These are phyloP conservation scores for Falcaria lacertinaria DNA, from an alignment of 2,888 invertebrate genomes.

Conservation along the genomic window DNA sequence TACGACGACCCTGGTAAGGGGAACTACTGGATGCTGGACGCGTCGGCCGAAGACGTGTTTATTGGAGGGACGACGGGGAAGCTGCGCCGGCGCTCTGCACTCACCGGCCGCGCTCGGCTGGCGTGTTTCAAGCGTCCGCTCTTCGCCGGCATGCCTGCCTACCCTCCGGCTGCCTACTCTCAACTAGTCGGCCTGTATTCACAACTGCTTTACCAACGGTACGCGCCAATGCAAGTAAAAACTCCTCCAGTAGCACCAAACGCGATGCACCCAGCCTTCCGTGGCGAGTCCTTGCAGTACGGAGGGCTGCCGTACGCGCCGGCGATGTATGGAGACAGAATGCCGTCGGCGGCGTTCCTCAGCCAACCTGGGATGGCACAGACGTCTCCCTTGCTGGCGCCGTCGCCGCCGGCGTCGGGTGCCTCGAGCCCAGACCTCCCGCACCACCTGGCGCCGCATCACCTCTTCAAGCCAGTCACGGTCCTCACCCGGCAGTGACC, in stretches of 20 bases:
- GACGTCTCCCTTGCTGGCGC: constrained; percentile 50
- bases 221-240: constrained; percentile 80
- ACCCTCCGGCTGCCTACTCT: constrained; percentile 79
- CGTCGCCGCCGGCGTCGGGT: constrained; percentile 64
- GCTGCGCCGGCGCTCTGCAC: constrained; percentile 92
- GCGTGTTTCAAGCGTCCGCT: constrained; percentile 92
- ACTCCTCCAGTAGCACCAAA: constrained; percentile 72
- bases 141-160: constrained; percentile 81
- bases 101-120: constrained; percentile 91
- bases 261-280: constrained; percentile 74
- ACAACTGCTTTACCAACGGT: constrained; percentile 84
- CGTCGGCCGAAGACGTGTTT: constrained; percentile 98
- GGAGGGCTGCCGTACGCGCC: constrained; percentile 63
- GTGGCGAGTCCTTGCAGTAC: constrained; percentile 64
- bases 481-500: constrained; percentile 77
- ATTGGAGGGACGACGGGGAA: constrained; percentile 98
- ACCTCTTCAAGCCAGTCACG: constrained; percentile 79
- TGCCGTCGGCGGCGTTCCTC: constrained; percentile 51
- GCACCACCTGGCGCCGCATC: constrained; percentile 62
- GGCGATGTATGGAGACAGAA: constrained; percentile 50
- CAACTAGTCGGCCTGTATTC: constrained; percentile 80
- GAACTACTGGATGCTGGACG: constrained; percentile 99
- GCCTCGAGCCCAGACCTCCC: constrained; percentile 65
- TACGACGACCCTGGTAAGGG: constrained; percentile 99
- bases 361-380: constrained; percentile 49